Base-by-base conservation (phyloP, 2,797 vertebrate genomes). In the Acrossocheilus fasciatus region DNA sequence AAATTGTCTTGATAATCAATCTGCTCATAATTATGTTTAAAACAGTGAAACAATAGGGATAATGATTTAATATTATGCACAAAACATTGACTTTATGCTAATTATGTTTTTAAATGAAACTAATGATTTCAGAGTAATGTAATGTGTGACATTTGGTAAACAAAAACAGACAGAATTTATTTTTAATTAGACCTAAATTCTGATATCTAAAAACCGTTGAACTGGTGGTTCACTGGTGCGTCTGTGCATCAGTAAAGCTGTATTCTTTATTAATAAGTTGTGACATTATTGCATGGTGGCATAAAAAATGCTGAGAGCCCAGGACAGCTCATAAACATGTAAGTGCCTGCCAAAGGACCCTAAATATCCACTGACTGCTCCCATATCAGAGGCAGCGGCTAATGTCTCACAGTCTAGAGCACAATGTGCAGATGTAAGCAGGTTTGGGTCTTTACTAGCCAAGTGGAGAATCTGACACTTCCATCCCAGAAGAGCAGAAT, bases 351-450 rank as follows among this genome's bases (percentile, higher is more conserved):
- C 70, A 64, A 81, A 81, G 64, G 45, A 54, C 34, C 36, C 57
- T 86, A 81, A 75, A 82, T 74, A 81, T 81, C 69, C 43, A 18
- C 43, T n/a, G 30, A 43, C 57, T 75, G 23, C 34, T 75, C 85
- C 45, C 70, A 81, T 52, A 52, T 86, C 78, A 75, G 45, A 74
- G 78, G 39, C 41, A 20, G 34, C 6, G 1, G 45, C 52, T 20
- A 82, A 87, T 59, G 54, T 69, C 74, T 36, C 12, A 47, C 47
- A 34, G 84, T 64, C 68, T 54, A 45, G 10, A 84, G 74, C 62
- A 64, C 62, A 84, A 87, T 84, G 43, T 89, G 89, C 73, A 47
- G 77, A 89, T 72, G 80, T 75, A 85, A 72, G 82, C 81, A 85
- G 20, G 36, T 79, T 89, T 89, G 20, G 64, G 45, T 82, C 69